These are phyloP conservation scores for Takifugu flavidus DNA, from an alignment of 2,113 vertebrate genomes.

Conservation along the genomic window DNA sequence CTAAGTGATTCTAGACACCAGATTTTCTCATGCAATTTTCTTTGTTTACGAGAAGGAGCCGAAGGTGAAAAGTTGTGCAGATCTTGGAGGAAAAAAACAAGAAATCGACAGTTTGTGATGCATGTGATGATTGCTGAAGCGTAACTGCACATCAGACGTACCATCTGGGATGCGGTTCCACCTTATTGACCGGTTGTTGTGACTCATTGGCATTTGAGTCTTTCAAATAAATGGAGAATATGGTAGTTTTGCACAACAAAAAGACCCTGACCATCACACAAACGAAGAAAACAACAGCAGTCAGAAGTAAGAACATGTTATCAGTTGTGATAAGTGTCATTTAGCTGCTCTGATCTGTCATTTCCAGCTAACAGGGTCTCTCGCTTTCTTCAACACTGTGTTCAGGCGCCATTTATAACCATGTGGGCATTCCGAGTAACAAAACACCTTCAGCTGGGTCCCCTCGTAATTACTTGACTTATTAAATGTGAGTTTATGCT, in stretches of 20 bases:
- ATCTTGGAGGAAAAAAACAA: not conserved
- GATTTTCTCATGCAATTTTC: not conserved
- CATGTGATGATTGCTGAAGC: not conserved
- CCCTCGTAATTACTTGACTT: slow-evolving; percentile 61
- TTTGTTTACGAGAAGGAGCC: too few species aligned
- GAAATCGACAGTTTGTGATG: slow-evolving; percentile 9
- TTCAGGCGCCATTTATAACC: slow-evolving; percentile 55
- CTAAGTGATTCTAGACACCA: not conserved
- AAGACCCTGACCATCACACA: too few species aligned
- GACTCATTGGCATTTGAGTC: not conserved
- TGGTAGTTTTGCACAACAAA: not conserved
- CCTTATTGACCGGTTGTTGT: slow-evolving; percentile 9
- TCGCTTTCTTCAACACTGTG: slow-evolving; percentile 56
- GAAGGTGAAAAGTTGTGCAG: too few species aligned
- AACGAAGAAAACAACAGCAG: not conserved
- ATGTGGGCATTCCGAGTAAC: slow-evolving; percentile 46
- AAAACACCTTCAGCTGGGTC: slow-evolving; percentile 53
- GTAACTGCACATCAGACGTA: slow-evolving; percentile 35
- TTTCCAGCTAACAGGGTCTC: slow-evolving; percentile 25
- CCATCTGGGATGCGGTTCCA: slow-evolving; percentile 29
- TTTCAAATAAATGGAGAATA: not conserved
- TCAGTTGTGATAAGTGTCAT: slow-evolving; percentile 13
- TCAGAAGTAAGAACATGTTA: slow-evolving; percentile 5
- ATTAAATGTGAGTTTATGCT: slow-evolving; percentile 54
- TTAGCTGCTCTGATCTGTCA: slow-evolving; percentile 6